These are phyloP conservation scores for Acleris cristana DNA, from an alignment of 2,888 invertebrate species.

Conservation along the genomic window DNA sequence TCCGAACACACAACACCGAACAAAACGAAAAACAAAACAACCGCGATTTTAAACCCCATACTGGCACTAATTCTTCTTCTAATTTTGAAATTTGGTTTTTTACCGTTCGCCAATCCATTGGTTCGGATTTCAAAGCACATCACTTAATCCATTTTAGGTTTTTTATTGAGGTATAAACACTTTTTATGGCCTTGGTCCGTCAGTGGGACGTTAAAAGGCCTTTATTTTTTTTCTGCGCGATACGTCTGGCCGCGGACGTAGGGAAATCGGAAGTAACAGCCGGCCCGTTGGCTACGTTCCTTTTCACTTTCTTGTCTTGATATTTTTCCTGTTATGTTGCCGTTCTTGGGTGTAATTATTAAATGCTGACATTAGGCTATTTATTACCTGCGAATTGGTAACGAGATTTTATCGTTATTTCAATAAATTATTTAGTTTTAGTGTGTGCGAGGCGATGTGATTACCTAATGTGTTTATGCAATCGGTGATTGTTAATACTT, in stretches of 20 bases:
- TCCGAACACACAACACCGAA: slow-evolving; percentile 56
- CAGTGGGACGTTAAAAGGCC: slow-evolving; percentile 35
- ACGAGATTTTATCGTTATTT: slow-evolving; percentile 23
- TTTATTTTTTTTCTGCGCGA: slow-evolving; percentile 44
- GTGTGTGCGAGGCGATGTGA: slow-evolving; percentile 49
- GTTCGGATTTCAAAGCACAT: slow-evolving; percentile 57
- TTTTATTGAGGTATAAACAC: slow-evolving; percentile 32
- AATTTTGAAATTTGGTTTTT: slow-evolving; percentile 64
- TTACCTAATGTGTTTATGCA: slow-evolving; percentile 34
- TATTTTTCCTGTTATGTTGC: slow-evolving; percentile 48
- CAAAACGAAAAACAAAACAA: slow-evolving; percentile 43
- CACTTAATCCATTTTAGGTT: slow-evolving; percentile 47
- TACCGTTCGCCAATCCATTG: slow-evolving; percentile 61
- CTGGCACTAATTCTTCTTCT: slow-evolving; percentile 56
- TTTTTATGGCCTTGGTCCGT: slow-evolving; percentile 36
- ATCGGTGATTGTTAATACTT: slow-evolving; percentile 7
- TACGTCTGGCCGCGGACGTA: slow-evolving; percentile 68
- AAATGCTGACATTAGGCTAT: slow-evolving; percentile 15
- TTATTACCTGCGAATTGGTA: slow-evolving; percentile 29
- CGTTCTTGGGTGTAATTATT: slow-evolving; percentile 32
- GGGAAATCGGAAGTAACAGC: slow-evolving; percentile 72
- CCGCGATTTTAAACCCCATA: slow-evolving; percentile 43
- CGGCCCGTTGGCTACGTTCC: slow-evolving; percentile 53
- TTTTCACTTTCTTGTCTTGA: slow-evolving; percentile 71
- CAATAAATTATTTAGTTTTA: slow-evolving; percentile 19